A percentile compares a stretch with the other conserved stretches of the same genome.
Conservation (phyloP, 1,140 invertebrate genomes). For the Anastatus disparis region DNA sequence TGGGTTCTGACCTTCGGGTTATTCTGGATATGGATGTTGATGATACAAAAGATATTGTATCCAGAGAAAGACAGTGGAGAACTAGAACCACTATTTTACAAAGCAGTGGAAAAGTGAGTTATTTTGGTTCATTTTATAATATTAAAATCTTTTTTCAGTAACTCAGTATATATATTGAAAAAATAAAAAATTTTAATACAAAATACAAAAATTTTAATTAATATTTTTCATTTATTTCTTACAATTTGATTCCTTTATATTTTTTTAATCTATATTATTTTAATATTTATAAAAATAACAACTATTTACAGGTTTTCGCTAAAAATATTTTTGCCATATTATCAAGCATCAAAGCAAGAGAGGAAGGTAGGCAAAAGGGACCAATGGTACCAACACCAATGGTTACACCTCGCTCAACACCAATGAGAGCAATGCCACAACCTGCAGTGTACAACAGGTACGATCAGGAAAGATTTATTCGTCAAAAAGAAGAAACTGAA, state of each 20-base stretch:
- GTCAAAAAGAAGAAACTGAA: constrained; percentile 93
- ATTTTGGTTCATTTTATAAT: background rate
- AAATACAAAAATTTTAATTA: background rate
- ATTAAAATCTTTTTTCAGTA: background rate
- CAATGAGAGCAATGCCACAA: constrained; percentile 76
- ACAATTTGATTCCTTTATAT: background rate
- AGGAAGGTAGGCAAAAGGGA: constrained; percentile 84
- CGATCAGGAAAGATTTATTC: constrained; percentile 96
- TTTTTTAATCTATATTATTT: background rate
- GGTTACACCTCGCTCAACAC: constrained; percentile 76
- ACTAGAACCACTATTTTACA: constrained; percentile 95
- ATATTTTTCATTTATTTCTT: too few species aligned
- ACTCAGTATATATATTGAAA: background rate
- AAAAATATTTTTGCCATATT: constrained; percentile 95
- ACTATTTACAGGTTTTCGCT: constrained; percentile 75
- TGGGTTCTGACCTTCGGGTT: constrained; percentile 83
- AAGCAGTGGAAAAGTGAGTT: constrained; percentile 82
- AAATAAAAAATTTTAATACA: background rate
- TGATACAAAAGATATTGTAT: constrained; percentile 95
- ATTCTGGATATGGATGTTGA: constrained; percentile 96
- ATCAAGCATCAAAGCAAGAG: constrained; percentile 90
- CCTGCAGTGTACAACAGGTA: constrained; percentile 93
- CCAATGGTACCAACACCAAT: constrained; percentile 75
- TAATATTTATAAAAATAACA: background rate
- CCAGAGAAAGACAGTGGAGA: constrained; percentile 93